Evolutionary conservation across 2,797 vertebrate genomes (phyloP).

Genomic region (Taeniopygia guttata): DNA sequence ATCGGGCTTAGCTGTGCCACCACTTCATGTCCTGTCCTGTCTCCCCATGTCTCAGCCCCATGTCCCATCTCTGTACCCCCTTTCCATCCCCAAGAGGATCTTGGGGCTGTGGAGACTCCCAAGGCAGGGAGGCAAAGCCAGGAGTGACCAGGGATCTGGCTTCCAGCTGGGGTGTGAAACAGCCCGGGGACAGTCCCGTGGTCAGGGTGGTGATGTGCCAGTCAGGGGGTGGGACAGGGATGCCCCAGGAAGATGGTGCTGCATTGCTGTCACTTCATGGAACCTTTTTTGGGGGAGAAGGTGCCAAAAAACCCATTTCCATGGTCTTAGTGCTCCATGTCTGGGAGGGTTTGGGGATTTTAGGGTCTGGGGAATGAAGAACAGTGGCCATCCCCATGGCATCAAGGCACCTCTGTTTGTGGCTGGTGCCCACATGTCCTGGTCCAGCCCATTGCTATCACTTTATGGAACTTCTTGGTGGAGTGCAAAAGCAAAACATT

Average conservation of each 20-base stretch:
- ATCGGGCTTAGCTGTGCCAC: accelerated
- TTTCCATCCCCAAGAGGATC: not conserved
- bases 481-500: not conserved
- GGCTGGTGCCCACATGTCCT: not conserved
- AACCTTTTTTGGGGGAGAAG: accelerated
- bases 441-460: not conserved
- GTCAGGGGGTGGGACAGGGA: not conserved
- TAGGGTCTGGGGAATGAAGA: not conserved
- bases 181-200: not conserved
- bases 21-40: too few species aligned
- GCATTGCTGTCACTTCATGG: not conserved
- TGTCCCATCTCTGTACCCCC: not conserved
- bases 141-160: not conserved
- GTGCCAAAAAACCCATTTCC: accelerated
- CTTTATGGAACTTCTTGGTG: not conserved
- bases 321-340: not conserved
- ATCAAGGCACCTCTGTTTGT: not conserved
- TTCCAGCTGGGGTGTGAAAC: not conserved
- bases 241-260: not conserved
- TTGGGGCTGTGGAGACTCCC: not conserved
- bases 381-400: accelerated
- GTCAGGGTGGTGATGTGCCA: not conserved
- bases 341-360: not conserved
- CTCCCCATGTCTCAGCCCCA: not conserved
- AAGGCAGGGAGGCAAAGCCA: accelerated